Evolutionary conservation across 1,140 invertebrate genomes (phyloP).

Genomic region (Magallana angulata): DNA sequence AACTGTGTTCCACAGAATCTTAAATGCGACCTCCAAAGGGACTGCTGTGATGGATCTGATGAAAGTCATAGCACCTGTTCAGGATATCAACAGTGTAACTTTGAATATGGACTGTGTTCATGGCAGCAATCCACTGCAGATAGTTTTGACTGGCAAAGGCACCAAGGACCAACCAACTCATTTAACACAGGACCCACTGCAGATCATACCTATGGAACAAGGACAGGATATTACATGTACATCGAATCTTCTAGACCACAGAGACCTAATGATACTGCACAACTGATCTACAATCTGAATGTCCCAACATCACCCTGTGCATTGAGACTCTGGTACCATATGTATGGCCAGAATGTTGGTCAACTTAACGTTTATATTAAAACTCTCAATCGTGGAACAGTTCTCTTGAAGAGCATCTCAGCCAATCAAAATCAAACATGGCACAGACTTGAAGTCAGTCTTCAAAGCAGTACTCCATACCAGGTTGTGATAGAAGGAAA

Average conservation of each 20-base stretch:
- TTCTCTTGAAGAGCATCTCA: constrained; percentile 53
- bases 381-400: constrained; percentile 51
- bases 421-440: constrained; percentile 70
- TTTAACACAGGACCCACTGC: constrained; percentile 68
- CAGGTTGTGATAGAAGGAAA: constrained; percentile 81
- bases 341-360: constrained; percentile 84
- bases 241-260: constrained; percentile 72
- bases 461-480: constrained; percentile 59
- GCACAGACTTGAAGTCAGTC: constrained; percentile 61
- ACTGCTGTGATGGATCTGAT: constrained; percentile 76
- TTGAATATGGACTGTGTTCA: constrained; percentile 70
- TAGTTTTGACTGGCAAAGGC: constrained; percentile 73
- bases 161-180: constrained; percentile 65
- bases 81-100: constrained; percentile 69
- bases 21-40: constrained; percentile 70
- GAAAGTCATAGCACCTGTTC: constrained; percentile 62
- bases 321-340: constrained; percentile 86
- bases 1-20: constrained; percentile 67
- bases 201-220: constrained; percentile 72
- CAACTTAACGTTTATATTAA: constrained; percentile 67
- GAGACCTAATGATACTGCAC: constrained; percentile 68
- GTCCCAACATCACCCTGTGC: constrained; percentile 60
- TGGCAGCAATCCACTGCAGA: constrained; percentile 72
- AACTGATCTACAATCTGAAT: constrained; percentile 56
- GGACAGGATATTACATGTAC: constrained; percentile 72